Percentiles rank a stretch among this genome's conserved stretches.
phyloP scores from a whole-genome alignment of 2,797 vertebrate genomes.

The Morus bassanus region DNA sequence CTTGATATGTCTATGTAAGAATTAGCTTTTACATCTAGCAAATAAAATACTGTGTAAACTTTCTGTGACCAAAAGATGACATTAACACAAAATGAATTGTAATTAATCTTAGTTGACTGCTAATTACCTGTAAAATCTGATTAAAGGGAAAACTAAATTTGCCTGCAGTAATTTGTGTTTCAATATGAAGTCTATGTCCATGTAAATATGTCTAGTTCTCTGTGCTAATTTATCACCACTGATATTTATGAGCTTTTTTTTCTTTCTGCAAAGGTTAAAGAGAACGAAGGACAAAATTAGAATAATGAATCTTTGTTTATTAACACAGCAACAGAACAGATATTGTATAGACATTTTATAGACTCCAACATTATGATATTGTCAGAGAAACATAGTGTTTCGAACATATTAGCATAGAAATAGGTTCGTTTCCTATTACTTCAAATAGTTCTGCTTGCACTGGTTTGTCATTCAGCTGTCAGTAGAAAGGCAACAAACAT shows the following conservation, averaged over 20 bases:
- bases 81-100: slow-evolving; percentile 69
- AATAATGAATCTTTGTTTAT: slow-evolving; percentile 56
- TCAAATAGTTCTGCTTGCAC: neutral
- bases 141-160: slow-evolving; percentile 77
- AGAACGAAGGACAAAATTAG: slow-evolving; percentile 48
- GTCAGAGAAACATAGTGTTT: neutral
- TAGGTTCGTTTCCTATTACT: slow-evolving; percentile 23
- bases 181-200: slow-evolving; percentile 54
- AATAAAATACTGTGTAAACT: slow-evolving; percentile 64
- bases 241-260: slow-evolving; percentile 46
- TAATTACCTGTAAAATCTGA: slow-evolving; percentile 79
- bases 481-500: slow-evolving; percentile 11
- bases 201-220: slow-evolving; percentile 65
- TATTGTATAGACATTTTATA: slow-evolving; percentile 39
- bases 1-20: slow-evolving; percentile 35
- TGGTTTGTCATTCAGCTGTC: slow-evolving; percentile 45
- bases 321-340: neutral
- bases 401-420: slow-evolving; percentile 45
- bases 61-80: slow-evolving; percentile 68
- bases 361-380: neutral
- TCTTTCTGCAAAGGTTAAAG: slow-evolving; percentile 53
- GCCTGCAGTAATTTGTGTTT: slow-evolving; percentile 69
- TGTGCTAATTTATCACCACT: slow-evolving; percentile 23
- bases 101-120: slow-evolving; percentile 75
- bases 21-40: slow-evolving; percentile 56